Percentiles rank a stretch among this genome's conserved stretches.
These are phyloP conservation scores for Eretmocerus hayati DNA, from an alignment of 2,888 invertebrate species.

Conservation along the genomic window DNA sequence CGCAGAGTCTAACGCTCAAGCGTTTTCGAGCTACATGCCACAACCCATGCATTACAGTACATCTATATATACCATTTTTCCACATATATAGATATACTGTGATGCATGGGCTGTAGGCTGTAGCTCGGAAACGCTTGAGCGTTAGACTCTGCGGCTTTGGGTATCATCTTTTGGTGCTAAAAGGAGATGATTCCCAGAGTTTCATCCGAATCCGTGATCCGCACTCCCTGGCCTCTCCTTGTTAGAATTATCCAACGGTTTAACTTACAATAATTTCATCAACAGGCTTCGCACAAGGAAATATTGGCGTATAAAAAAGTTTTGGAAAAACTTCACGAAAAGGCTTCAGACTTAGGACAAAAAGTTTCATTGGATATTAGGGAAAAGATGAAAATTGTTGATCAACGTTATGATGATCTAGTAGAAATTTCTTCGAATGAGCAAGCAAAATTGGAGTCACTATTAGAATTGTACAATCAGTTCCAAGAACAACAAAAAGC, in stretches of 20 bases:
- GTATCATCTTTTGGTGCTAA: too few relatives aligned
- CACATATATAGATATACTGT: too few relatives aligned
- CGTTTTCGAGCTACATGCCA: too few relatives aligned
- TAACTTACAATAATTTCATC: conserved; percentile 1
- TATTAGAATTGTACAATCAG: conserved; percentile 75
- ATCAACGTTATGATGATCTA: conserved; percentile 67
- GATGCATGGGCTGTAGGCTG: too few relatives aligned
- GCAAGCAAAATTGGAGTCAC: conserved; percentile 67
- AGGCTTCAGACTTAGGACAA: conserved; percentile 65
- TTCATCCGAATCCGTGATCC: too few relatives aligned
- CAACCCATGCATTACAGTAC: too few relatives aligned
- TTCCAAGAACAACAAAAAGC: conserved; percentile 80
- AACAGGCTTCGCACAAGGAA: conserved; percentile 78
- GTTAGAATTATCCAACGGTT: background rate
- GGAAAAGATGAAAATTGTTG: conserved; percentile 65
- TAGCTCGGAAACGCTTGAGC: too few relatives aligned
- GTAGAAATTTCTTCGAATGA: conserved; percentile 60
- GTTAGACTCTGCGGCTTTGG: too few relatives aligned
- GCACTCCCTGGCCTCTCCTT: too few relatives aligned
- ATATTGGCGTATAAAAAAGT: conserved; percentile 83
- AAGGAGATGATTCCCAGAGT: too few relatives aligned
- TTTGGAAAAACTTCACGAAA: conserved; percentile 84
- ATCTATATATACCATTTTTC: too few relatives aligned
- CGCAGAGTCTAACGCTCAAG: too few relatives aligned
- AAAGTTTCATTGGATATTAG: conserved; percentile 56